Evolutionary conservation across 2,797 vertebrate species (phyloP).

Genomic region (Hypotaenidia okinawae): DNA sequence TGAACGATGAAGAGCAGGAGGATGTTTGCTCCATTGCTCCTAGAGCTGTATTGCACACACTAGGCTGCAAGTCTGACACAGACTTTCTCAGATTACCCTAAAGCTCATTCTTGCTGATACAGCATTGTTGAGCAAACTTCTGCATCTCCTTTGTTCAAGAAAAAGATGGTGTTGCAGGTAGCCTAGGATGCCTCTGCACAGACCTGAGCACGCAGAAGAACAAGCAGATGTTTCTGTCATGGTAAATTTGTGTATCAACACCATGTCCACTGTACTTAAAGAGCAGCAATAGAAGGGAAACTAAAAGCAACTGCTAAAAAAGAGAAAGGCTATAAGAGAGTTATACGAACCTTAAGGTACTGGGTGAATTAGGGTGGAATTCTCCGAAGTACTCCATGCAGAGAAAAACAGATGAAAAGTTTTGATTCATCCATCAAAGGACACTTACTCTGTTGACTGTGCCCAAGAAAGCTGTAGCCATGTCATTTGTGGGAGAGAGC

Average conservation of each 20-base stretch:
- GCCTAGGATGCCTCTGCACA: neutral
- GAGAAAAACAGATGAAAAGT: neutral
- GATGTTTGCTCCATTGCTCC: neutral
- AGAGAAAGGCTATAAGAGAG: neutral
- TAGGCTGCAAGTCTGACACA: neutral
- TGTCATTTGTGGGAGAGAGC: neutral
- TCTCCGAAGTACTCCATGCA: neutral
- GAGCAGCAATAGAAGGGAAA: neutral
- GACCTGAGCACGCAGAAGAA: neutral
- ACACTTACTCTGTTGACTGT: neutral
- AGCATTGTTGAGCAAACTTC: neutral
- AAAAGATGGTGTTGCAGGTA: neutral
- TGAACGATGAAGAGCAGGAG: neutral
- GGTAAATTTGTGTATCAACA: neutral
- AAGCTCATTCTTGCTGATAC: neutral
- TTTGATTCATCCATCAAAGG: neutral
- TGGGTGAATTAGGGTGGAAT: neutral
- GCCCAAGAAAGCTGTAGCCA: neutral
- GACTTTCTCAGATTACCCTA: neutral
- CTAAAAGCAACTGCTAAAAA: neutral
- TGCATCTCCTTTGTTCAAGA: neutral
- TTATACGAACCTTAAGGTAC: neutral
- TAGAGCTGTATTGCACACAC: accelerated
- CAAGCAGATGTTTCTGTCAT: neutral
- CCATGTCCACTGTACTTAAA: neutral